phyloP scores from a whole-genome alignment of 2,797 vertebrate species.

The Antrozous pallidus region DNA sequence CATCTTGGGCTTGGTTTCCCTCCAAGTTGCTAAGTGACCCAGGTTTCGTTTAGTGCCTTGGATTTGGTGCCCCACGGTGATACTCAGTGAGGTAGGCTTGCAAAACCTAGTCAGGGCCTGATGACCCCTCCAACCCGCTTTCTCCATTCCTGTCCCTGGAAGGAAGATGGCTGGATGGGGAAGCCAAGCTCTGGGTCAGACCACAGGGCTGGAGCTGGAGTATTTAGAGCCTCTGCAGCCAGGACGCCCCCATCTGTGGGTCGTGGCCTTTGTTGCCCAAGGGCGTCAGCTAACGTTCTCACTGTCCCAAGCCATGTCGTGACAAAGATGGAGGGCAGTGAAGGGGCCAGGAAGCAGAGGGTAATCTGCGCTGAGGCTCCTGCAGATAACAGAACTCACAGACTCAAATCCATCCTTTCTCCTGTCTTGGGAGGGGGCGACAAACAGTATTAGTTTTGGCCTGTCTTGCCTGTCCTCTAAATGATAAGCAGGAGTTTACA shows the following conservation, averaged over 20 bases:
- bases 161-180: neutral
- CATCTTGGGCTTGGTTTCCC: neutral
- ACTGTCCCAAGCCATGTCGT: fast-evolving
- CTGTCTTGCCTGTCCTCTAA: neutral
- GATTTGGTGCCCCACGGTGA: neutral
- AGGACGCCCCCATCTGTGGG: too few relatives aligned
- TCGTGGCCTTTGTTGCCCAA: neutral
- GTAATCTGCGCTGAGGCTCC: too few relatives aligned
- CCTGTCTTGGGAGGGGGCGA: too few relatives aligned
- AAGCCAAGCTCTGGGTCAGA: neutral
- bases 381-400: neutral
- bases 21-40: neutral
- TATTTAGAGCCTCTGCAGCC: neutral
- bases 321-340: neutral
- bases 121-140: neutral
- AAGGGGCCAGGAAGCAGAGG: neutral
- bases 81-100: neutral
- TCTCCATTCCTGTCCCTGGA: neutral
- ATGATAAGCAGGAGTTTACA: neutral
- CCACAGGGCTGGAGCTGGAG: neutral
- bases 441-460: neutral
- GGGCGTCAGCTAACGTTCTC: neutral
- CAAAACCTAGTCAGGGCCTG: neutral
- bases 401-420: neutral
- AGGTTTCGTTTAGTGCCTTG: neutral